A percentile compares a stretch with the other conserved stretches of the same genome.
These are phyloP conservation scores for Cercopithecus mona DNA, from an alignment of 2,113 vertebrate genomes.

Conservation along the genomic window DNA sequence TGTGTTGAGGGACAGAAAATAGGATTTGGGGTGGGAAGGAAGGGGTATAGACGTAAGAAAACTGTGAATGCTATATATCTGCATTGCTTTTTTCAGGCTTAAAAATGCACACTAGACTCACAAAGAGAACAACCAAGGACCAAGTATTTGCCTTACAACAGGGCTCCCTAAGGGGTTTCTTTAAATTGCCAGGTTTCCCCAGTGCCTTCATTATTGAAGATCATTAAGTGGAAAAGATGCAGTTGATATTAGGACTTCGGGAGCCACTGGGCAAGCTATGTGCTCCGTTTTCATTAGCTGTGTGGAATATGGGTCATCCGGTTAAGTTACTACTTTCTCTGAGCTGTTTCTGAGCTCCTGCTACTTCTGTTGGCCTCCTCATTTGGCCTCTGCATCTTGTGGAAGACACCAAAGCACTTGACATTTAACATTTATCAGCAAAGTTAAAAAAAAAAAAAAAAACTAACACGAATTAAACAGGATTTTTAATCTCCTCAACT, in stretches of 20 bases:
- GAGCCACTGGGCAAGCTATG: background rate
- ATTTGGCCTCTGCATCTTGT: slow-evolving; percentile 64
- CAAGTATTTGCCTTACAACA: background rate
- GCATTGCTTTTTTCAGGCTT: background rate
- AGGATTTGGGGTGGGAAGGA: background rate
- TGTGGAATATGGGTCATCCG: background rate
- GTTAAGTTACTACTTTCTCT: background rate
- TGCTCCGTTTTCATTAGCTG: background rate
- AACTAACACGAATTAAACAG: slow-evolving; percentile 69
- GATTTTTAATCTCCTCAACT: slow-evolving; percentile 77
- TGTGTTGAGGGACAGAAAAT: background rate
- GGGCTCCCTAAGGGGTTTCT: background rate
- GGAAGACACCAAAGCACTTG: slow-evolving; percentile 57
- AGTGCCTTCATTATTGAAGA: background rate
- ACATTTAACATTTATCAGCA: slow-evolving; percentile 77
- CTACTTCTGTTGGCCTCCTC: slow-evolving; percentile 35
- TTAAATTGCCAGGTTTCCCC: background rate
- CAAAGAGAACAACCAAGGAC: background rate
- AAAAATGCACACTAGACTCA: slow-evolving; percentile 4
- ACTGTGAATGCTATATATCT: background rate
- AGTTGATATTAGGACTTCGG: background rate
- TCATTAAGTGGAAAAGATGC: slow-evolving; percentile 15
- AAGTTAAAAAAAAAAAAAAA: slow-evolving; percentile 65
- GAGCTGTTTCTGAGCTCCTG: slow-evolving; percentile 5
- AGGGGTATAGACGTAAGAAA: background rate